Conservation (phyloP, 2,113 vertebrate genomes). For the Heterochromis multidens region DNA sequence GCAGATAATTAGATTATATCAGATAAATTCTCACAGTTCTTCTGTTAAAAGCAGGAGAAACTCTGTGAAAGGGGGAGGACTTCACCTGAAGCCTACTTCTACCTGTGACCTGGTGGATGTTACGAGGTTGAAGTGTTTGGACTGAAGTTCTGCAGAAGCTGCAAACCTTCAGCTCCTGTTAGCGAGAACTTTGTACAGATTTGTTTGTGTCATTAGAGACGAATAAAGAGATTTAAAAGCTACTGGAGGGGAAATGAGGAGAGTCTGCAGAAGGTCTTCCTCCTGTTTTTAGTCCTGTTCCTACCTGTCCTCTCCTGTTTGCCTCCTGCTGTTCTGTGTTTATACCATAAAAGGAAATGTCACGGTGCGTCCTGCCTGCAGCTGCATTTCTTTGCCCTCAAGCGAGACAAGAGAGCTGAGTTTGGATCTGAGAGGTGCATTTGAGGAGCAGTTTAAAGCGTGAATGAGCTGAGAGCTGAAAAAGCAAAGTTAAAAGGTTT, state of each 20-base stretch:
- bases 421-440: not conserved
- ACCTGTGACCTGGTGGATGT: not conserved
- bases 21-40: not conserved
- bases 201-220: not conserved
- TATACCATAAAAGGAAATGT: not conserved
- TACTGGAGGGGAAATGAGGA: not conserved
- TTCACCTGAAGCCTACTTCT: not conserved
- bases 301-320: not conserved
- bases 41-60: not conserved
- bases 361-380: not conserved
- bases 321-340: not conserved
- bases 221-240: not conserved
- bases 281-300: not conserved
- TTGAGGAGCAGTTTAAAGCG: not conserved
- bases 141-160: not conserved
- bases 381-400: not conserved
- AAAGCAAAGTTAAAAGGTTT: too few relatives aligned
- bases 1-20: too few relatives aligned
- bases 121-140: not conserved
- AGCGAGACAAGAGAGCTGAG: not conserved
- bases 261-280: not conserved
- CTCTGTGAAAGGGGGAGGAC: not conserved
- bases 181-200: not conserved
- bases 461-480: too few relatives aligned
- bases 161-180: not conserved